A percentile compares a stretch with the other conserved stretches of the same genome.
These are phyloP conservation scores for Chrysoperla carnea DNA, from an alignment of 1,140 invertebrate species.

Conservation along the genomic window DNA sequence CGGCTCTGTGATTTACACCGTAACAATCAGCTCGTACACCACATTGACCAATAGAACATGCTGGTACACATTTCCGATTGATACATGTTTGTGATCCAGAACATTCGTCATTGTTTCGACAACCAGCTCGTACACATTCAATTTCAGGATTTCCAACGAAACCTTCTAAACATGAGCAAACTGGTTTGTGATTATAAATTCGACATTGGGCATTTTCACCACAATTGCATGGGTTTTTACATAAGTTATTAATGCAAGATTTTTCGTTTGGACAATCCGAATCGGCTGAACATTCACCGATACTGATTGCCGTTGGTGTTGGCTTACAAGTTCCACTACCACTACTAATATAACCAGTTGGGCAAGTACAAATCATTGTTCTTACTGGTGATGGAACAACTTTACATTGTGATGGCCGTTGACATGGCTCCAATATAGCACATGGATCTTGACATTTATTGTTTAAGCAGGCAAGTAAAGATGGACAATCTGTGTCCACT, in stretches of 20 bases:
- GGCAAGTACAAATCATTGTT: constrained; percentile 78
- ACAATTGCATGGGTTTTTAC: constrained; percentile 64
- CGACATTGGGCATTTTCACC: constrained; percentile 63
- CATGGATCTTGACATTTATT: constrained; percentile 74
- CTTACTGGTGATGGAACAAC: constrained; percentile 63
- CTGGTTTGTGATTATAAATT: constrained; percentile 64
- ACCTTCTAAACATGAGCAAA: constrained; percentile 62
- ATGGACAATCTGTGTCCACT: constrained; percentile 65
- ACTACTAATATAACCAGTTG: constrained; percentile 68
- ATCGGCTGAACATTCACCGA: constrained; percentile 53
- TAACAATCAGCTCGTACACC: constrained; percentile 55
- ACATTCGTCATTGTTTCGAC: constrained; percentile 54
- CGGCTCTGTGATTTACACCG: constrained; percentile 55
- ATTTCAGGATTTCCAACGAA: constrained; percentile 67
- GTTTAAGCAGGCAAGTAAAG: constrained; percentile 60
- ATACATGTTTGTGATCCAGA: constrained; percentile 57
- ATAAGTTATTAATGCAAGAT: constrained; percentile 61
- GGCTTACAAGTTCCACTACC: constrained; percentile 63
- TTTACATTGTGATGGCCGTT: constrained; percentile 57
- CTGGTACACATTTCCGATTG: constrained; percentile 59
- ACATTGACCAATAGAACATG: constrained; percentile 48
- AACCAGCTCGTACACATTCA: constrained; percentile 51
- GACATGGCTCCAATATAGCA: constrained; percentile 54
- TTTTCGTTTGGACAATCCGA: constrained; percentile 55
- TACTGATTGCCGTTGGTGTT: constrained; percentile 38